These are phyloP conservation scores for Stylophora pistillata DNA, from an alignment of 64 coral and sea anemone species.

Conservation along the genomic window DNA sequence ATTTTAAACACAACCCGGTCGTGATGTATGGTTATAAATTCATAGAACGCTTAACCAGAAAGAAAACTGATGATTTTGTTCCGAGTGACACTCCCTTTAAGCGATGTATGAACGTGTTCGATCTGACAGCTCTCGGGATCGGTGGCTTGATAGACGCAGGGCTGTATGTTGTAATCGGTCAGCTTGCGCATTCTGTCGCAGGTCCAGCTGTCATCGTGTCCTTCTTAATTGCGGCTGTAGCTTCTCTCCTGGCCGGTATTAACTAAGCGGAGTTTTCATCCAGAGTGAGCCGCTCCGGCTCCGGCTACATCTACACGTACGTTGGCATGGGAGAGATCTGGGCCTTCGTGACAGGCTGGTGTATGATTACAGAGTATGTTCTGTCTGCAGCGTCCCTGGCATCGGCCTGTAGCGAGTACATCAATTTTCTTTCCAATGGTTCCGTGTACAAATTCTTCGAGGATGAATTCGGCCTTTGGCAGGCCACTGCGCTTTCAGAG, in stretches of 20 bases:
- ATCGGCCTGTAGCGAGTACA: constrained; percentile 66
- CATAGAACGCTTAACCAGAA: constrained; percentile 29
- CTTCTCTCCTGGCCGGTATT: constrained; percentile 52
- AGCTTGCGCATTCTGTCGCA: constrained; percentile 56
- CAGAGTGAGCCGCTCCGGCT: constrained; percentile 61
- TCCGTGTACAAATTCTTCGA: constrained; percentile 42
- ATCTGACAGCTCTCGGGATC: constrained; percentile 81
- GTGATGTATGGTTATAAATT: constrained; percentile 19
- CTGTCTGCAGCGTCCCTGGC: constrained; percentile 57
- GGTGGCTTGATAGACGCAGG: constrained; percentile 68
- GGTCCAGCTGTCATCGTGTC: constrained; percentile 72
- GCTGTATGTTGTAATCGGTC: constrained; percentile 75
- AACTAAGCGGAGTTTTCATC: constrained; percentile 82
- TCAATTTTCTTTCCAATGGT: constrained; percentile 62
- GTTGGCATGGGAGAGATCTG: constrained; percentile 69
- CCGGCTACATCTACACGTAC: constrained; percentile 72
- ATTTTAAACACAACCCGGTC: not conserved
- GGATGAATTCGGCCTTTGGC: constrained; percentile 50
- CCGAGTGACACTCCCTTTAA: constrained; percentile 39
- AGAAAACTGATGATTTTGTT: constrained; percentile 1
- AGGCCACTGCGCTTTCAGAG: constrained; percentile 12
- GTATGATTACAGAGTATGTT: constrained; percentile 49
- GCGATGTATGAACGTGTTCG: constrained; percentile 73
- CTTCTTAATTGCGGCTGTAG: constrained; percentile 72
- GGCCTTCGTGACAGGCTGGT: constrained; percentile 74